These are phyloP conservation scores for Solenodon paradoxus DNA, from an alignment of 2,113 vertebrate species.

Conservation along the genomic window DNA sequence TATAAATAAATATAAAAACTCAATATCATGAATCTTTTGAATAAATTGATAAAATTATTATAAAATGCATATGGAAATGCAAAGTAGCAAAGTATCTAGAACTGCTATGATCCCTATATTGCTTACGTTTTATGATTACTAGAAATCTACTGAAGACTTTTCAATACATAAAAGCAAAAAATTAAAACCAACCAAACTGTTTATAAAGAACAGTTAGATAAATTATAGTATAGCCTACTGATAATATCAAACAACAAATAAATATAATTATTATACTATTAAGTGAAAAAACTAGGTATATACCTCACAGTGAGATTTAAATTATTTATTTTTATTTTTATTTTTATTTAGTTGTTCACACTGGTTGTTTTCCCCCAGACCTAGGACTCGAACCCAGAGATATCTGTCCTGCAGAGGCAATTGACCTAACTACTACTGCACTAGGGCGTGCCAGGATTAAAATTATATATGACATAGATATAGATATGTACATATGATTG, in stretches of 20 bases:
- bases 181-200: not conserved
- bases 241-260: not conserved
- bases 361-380: too few species aligned
- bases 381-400: too few species aligned
- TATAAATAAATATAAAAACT: not conserved
- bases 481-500: not conserved
- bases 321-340: too few species aligned
- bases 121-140: not conserved
- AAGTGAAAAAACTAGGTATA: not conserved
- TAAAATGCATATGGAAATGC: not conserved
- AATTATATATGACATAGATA: not conserved
- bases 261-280: not conserved
- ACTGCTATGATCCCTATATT: not conserved
- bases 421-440: too few species aligned
- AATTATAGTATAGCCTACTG: not conserved
- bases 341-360: not conserved
- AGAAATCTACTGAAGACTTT: not conserved
- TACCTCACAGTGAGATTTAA: too few species aligned
- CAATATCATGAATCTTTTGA: not conserved
- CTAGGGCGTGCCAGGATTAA: too few species aligned
- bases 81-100: not conserved
- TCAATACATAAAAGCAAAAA: not conserved
- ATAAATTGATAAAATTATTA: not conserved
- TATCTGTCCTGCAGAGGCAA: too few species aligned
- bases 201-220: not conserved